Evolutionary conservation across 2,888 invertebrate genomes (phyloP).

Genomic region (Eilema sororculum): DNA sequence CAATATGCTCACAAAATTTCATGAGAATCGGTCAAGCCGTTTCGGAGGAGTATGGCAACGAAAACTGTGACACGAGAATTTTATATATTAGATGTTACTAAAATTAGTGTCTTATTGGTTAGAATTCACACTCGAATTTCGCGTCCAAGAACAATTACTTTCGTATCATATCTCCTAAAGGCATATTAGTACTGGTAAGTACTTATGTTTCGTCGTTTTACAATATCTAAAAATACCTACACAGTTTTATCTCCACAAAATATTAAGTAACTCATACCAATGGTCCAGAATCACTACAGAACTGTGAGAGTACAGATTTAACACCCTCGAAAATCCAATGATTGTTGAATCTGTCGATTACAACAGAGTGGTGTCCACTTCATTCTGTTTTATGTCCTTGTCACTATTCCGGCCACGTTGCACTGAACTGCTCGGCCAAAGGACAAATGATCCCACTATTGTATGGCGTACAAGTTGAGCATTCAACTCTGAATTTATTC

Average conservation of each 20-base stretch:
- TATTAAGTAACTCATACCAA: background rate
- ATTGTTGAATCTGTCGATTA: slow-evolving; percentile 5
- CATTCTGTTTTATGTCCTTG: slow-evolving; percentile 25
- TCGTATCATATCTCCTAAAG: too few species aligned
- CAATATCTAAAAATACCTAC: too few species aligned
- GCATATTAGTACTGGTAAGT: too few species aligned
- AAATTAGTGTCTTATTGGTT: too few species aligned
- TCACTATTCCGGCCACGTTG: slow-evolving; percentile 8
- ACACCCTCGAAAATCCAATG: background rate
- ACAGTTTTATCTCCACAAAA: background rate
- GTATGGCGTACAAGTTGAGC: slow-evolving; percentile 2
- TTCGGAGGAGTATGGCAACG: too few species aligned
- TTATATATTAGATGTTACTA: too few species aligned
- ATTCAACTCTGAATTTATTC: slow-evolving; percentile 29
- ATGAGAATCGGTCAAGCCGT: too few species aligned
- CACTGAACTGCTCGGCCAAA: slow-evolving; percentile 6
- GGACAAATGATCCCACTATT: slow-evolving; percentile 14
- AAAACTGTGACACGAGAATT: too few species aligned
- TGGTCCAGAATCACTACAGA: background rate
- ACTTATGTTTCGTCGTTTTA: too few species aligned
- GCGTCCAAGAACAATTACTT: too few species aligned
- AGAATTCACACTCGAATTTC: too few species aligned
- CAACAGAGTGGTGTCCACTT: slow-evolving; percentile 14
- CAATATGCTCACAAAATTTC: too few species aligned
- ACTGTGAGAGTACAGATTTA: background rate